These are phyloP conservation scores for Sebastes diploproa DNA, from an alignment of 2,797 vertebrate species.

Conservation along the genomic window DNA sequence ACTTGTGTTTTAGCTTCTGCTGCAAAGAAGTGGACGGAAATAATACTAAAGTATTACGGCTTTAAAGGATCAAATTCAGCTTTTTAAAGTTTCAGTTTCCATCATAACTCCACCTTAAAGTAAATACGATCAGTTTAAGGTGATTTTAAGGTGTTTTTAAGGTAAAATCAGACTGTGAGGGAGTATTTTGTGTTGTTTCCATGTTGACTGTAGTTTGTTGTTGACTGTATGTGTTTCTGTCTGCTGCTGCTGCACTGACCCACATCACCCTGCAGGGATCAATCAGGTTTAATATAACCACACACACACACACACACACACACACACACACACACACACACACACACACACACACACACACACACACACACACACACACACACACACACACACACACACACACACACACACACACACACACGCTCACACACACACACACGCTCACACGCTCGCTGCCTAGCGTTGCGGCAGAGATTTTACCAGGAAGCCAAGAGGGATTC, in stretches of 20 bases:
- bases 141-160: too few relatives aligned
- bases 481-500: constrained; percentile 2
- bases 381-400: neutral
- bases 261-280: too few relatives aligned
- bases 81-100: too few relatives aligned
- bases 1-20: too few relatives aligned
- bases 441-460: neutral
- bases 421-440: neutral
- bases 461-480: neutral
- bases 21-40: too few relatives aligned
- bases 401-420: neutral
- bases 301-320: neutral
- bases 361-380: neutral
- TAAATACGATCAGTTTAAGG: too few relatives aligned
- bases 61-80: too few relatives aligned
- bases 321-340: neutral
- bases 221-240: neutral
- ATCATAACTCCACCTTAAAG: too few relatives aligned
- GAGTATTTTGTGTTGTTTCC: too few relatives aligned
- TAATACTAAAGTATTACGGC: too few relatives aligned
- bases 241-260: too few relatives aligned
- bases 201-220: neutral
- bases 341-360: neutral
- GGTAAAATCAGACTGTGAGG: too few relatives aligned
- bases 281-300: neutral